Evolutionary conservation across 2,113 vertebrate genomes (phyloP), one percentile per base, ranked within the genome.

Genomic region (Mionectes macconnelli): DNA sequence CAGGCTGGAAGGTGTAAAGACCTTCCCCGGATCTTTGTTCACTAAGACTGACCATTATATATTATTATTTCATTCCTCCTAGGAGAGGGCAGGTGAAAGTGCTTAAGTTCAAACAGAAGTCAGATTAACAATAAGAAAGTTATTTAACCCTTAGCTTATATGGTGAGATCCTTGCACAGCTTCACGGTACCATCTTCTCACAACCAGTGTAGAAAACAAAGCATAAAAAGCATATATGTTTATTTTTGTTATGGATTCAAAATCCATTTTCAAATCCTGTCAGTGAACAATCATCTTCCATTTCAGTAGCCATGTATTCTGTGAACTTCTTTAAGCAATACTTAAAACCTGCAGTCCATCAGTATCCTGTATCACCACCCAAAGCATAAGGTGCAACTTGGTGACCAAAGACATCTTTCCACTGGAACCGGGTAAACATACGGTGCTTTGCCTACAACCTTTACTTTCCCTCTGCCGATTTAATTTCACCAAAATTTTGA

Each of bases 21-120:
- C n/a, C n/a, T n/a, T n/a, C n/a, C n/a, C n/a, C n/a, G n/a, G n/a
- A n/a, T n/a, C n/a, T n/a, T n/a, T n/a, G n/a, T n/a, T n/a, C n/a
- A n/a, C n/a, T n/a, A n/a, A n/a, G n/a, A n/a, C n/a, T n/a, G n/a
- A n/a, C n/a, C n/a, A n/a, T n/a, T n/a, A n/a, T n/a, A n/a, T n/a
- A n/a, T n/a, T n/a, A n/a, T n/a, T n/a, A n/a, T n/a, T n/a, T n/a
- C n/a, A n/a, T n/a, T n/a, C n/a, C n/a, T n/a, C 73, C 47, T 45
- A n/a, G 49, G 42, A 94, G 30, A 15, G 45, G 30, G 39, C 55
- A 92, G 79, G 79, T 94, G 73, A 93, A 86, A 91, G 68, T 53
- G 13, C 40, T 84, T 73, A 53, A 84, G 83, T 94, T 94, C 84
- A 93, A 94, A 92, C n/a, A 28, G 62, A 90, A 79, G 52, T 39